Conservation (phyloP, 2,888 invertebrate species). For the Ethmia dodecea region DNA sequence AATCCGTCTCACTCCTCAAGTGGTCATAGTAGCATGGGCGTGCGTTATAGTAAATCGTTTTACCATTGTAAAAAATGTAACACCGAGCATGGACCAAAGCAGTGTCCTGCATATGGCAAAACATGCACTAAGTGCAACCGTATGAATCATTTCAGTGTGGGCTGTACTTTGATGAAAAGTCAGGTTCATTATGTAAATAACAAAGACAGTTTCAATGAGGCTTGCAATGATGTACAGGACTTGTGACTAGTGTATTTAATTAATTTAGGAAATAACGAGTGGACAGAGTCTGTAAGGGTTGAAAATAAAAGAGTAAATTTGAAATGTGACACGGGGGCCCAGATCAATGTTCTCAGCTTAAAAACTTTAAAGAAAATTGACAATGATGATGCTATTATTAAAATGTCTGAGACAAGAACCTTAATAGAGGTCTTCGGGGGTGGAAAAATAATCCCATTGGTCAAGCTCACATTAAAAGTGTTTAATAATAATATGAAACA, state of each 20-base stretch:
- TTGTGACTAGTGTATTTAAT: neutral
- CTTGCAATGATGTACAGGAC: neutral
- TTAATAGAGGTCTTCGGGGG: constrained; percentile 12
- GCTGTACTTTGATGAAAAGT: neutral
- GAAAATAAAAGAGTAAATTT: neutral
- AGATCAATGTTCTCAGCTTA: constrained; percentile 3
- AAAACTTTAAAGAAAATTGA: constrained; percentile 6
- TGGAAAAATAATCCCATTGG: neutral
- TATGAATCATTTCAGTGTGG: neutral
- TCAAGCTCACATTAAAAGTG: constrained; percentile 1
- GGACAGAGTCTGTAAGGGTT: neutral
- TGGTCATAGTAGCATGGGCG: neutral
- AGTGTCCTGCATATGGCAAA: neutral
- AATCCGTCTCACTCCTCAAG: neutral
- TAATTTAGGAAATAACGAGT: neutral
- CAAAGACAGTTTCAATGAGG: neutral
- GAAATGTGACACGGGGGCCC: neutral
- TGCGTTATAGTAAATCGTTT: neutral
- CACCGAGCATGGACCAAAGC: neutral
- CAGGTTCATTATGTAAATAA: neutral
- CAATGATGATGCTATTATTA: constrained; percentile 11
- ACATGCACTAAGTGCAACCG: neutral
- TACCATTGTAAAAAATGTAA: neutral
- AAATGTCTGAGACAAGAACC: constrained; percentile 15
- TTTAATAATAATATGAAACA: constrained; percentile 2